Percentiles rank a stretch among this genome's conserved stretches.
phyloP scores from a whole-genome alignment of 2,888 invertebrate genomes.

The Idaea dimidiata region DNA sequence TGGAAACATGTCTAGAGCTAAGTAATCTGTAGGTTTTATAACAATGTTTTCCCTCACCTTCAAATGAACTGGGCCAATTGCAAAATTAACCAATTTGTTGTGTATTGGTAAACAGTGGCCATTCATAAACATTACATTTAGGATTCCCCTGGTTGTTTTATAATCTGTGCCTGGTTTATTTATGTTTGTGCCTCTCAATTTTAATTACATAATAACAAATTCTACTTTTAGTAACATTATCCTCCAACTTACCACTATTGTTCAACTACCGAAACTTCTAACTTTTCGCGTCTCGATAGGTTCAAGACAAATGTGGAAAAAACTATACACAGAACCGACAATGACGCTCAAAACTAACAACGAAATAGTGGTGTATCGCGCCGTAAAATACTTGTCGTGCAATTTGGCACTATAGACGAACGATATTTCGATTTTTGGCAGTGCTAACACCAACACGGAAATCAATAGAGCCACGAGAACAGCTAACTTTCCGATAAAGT shows the following conservation, averaged over 20 bases:
- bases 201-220: not conserved
- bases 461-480: constrained; percentile 76
- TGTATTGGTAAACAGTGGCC: too few species aligned
- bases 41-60: not conserved
- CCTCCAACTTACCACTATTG: constrained; percentile 15
- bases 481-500: constrained; percentile 82
- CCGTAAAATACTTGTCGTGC: constrained; percentile 60
- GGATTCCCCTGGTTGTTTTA: too few species aligned
- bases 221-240: not conserved
- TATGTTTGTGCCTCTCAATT: too few species aligned
- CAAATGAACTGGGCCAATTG: not conserved
- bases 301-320: constrained; percentile 54
- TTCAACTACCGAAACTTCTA: constrained; percentile 48
- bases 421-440: constrained; percentile 78
- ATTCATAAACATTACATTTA: too few species aligned
- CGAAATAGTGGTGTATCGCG: constrained; percentile 51
- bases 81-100: not conserved
- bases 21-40: too few species aligned
- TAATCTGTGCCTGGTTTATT: too few species aligned
- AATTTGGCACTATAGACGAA: constrained; percentile 67
- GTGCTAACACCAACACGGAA: constrained; percentile 80
- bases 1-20: too few species aligned
- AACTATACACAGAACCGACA: constrained; percentile 50
- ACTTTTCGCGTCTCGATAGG: constrained; percentile 61
- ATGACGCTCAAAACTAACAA: constrained; percentile 51